Conservation (phyloP, 2,797 vertebrate genomes). For the Echeneis naucrates region DNA sequence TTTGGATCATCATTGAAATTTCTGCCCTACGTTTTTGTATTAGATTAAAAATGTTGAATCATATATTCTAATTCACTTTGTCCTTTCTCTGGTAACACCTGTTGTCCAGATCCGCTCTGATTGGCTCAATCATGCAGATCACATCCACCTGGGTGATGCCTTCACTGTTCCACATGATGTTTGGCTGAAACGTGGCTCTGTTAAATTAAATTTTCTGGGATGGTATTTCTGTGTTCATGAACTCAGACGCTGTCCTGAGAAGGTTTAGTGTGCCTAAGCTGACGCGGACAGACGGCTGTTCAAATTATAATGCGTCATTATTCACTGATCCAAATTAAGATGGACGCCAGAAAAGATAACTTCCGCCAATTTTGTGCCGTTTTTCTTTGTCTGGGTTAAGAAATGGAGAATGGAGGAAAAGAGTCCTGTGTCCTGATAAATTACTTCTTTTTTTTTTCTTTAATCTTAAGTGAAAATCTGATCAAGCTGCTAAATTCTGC, state of each 20-base stretch:
- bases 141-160: not conserved
- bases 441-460: not conserved
- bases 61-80: not conserved
- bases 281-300: not conserved
- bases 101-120: not conserved
- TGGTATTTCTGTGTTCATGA: not conserved
- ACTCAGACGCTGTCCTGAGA: not conserved
- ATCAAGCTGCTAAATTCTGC: not conserved
- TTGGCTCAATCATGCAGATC: not conserved
- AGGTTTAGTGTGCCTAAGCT: not conserved
- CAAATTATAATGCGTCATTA: not conserved
- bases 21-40: no score
- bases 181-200: not conserved
- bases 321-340: not conserved
- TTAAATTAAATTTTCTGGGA: not conserved
- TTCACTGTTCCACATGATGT: not conserved
- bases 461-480: not conserved
- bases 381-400: conserved; percentile 11
- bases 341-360: not conserved
- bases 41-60: no score
- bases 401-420: not conserved
- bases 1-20: not conserved
- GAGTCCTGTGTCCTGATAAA: not conserved
- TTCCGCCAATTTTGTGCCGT: not conserved
- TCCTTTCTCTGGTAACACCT: not conserved